Conservation (phyloP, 2,797 vertebrate genomes). For the Dromococcyx pavoninus region DNA sequence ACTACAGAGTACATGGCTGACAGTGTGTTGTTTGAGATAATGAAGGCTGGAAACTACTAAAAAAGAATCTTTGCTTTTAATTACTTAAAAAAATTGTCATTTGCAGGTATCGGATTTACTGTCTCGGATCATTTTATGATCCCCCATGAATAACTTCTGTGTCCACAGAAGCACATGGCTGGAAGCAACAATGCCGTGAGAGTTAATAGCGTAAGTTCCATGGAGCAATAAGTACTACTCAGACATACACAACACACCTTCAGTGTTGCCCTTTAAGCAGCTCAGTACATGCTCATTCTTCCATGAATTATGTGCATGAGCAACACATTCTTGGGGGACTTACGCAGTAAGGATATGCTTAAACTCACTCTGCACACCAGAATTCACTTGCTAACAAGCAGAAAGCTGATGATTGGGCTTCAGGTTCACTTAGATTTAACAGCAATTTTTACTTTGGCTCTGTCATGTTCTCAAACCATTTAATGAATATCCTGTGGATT, state of each 20-base stretch:
- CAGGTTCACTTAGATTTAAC: not conserved
- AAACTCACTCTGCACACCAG: not conserved
- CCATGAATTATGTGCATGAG: not conserved
- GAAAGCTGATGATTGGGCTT: not conserved
- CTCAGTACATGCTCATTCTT: not conserved
- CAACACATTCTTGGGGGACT: constrained; percentile 6
- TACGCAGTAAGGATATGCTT: not conserved
- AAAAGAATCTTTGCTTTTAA: not conserved
- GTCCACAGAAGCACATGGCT: not conserved
- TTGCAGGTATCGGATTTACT: not conserved
- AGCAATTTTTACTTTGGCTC: not conserved
- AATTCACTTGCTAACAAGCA: not conserved
- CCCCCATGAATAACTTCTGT: not conserved
- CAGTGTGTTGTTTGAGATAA: not conserved
- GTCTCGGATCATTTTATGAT: not conserved
- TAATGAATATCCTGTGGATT: not conserved
- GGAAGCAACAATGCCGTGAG: not conserved
- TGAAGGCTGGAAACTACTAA: not conserved
- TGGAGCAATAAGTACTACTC: not conserved
- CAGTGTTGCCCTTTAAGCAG: not conserved
- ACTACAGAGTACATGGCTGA: not conserved
- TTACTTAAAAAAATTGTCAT: not conserved
- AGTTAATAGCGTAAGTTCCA: not conserved
- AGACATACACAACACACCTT: not conserved
- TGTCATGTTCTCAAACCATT: not conserved